Base-by-base conservation (phyloP, 2,888 invertebrate species). In the Perithous albicinctus region DNA sequence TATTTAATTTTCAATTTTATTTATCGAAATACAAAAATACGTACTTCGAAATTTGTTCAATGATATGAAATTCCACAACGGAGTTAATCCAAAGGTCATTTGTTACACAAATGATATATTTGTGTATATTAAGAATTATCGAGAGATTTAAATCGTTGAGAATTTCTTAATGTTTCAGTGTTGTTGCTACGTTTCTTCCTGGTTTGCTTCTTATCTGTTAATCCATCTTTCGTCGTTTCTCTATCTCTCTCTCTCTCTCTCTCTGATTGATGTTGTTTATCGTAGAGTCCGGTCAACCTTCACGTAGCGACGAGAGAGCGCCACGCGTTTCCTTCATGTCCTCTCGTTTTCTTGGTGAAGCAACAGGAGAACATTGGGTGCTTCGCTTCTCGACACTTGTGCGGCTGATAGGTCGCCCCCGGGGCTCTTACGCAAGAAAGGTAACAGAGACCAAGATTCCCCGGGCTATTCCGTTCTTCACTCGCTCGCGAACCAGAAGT, bases 361-460 rank as follows among this genome's bases (percentile, higher is more conserved):
- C n/a, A 26, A 48, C 66, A 48, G 41, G 26, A 69, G 51, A 69
- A 56, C 69, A 35, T n/a, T 20, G 18, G 23, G 38, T 51, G 26
- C 12, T 23, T 35, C 32, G 32, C 48, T 48, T n/a, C 10, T n/a
- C 29, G 29, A 26, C 76, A 51, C 73, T 54, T 54, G 67, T 59
- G 18, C 61, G 26, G 41, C n/a, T n/a, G n/a, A 51, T 76, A 23
- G 10, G n/a, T 54, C 26, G 32, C 70, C 35, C 59, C 69, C 35
- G 63, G 41, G n/a, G 70, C 74, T 75, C 77, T 84, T 84, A 82
- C 79, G 83, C 82, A 77, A 84, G 80, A 83, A 86, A 83, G 74
- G 80, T 83, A 83, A 84, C 77, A 78, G 70, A 51, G 59, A 84
- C 82, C 73, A 84, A n/a, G 70, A 85, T 80, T 83, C 83, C 70